Percentiles rank a stretch among this genome's conserved stretches.
Conservation (phyloP, 2,113 vertebrate genomes). For the Centropristis striata region DNA sequence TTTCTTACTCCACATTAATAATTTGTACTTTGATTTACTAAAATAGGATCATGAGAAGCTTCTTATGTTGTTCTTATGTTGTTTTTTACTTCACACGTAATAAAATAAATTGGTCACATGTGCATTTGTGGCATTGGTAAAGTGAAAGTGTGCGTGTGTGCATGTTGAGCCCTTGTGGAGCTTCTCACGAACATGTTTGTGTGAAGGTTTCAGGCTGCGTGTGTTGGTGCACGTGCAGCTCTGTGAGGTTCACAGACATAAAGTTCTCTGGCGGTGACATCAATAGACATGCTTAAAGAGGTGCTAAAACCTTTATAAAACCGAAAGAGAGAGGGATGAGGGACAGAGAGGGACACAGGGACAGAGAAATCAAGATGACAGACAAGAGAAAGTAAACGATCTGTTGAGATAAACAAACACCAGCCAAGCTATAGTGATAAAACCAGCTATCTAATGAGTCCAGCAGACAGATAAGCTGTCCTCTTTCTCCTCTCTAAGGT, state of each 20-base stretch:
- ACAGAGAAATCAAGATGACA: not conserved
- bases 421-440: not conserved
- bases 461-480: constrained; percentile 34
- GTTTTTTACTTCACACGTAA: too few species aligned
- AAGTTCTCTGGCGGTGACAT: constrained; percentile 12
- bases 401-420: constrained; percentile 15
- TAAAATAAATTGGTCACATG: not conserved
- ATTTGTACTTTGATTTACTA: too few species aligned
- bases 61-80: too few species aligned
- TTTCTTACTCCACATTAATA: not conserved
- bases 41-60: too few species aligned
- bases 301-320: not conserved
- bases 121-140: not conserved
- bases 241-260: not conserved
- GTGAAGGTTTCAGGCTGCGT: not conserved
- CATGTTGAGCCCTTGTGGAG: not conserved
- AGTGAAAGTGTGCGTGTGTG: not conserved
- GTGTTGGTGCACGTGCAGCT: constrained; percentile 1
- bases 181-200: constrained; percentile 5
- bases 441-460: constrained; percentile 29
- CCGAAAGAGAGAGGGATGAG: not conserved
- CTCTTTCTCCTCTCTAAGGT: constrained; percentile 33
- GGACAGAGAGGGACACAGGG: not conserved
- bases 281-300: not conserved
- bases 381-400: constrained; percentile 1